Conservation (phyloP, 2,888 invertebrate genomes). For the Priocnemis perturbator region DNA sequence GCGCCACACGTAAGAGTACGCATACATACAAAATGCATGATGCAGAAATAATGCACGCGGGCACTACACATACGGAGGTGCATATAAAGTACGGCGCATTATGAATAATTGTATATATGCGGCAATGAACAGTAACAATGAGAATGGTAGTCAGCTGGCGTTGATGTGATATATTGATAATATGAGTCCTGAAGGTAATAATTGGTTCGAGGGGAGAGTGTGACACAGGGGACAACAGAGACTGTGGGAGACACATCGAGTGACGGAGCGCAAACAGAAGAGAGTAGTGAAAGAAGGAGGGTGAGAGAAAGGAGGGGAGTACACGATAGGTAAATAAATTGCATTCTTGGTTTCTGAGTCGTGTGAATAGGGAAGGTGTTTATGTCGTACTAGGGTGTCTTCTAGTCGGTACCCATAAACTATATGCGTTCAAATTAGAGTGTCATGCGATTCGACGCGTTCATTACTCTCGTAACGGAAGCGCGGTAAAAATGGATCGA, state of each 20-base stretch:
- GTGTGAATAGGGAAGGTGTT: no score
- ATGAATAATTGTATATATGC: conserved; percentile 26
- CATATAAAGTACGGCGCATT: conserved; percentile 38
- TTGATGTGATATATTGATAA: conserved; percentile 28
- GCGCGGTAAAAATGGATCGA: no score
- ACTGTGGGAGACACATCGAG: no score
- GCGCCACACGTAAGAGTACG: conserved; percentile 32
- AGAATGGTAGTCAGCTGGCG: conserved; percentile 35
- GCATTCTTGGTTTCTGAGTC: no score
- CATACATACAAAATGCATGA: conserved; percentile 47
- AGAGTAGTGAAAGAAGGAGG: no score
- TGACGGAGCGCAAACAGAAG: no score
- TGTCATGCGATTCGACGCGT: no score
- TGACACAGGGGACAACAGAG: not conserved
- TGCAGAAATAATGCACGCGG: conserved; percentile 54
- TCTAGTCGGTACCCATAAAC: no score
- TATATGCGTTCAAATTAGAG: no score
- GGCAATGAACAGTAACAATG: conserved; percentile 40
- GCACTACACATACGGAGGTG: conserved; percentile 33
- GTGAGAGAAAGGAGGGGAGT: not conserved
- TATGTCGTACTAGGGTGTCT: no score
- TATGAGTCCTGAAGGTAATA: conserved; percentile 18
- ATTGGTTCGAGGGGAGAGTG: conserved; percentile 25
- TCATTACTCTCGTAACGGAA: no score
- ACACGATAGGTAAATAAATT: no score